phyloP scores from a whole-genome alignment of 1,140 invertebrate genomes.

The Copidosoma floridanum region DNA sequence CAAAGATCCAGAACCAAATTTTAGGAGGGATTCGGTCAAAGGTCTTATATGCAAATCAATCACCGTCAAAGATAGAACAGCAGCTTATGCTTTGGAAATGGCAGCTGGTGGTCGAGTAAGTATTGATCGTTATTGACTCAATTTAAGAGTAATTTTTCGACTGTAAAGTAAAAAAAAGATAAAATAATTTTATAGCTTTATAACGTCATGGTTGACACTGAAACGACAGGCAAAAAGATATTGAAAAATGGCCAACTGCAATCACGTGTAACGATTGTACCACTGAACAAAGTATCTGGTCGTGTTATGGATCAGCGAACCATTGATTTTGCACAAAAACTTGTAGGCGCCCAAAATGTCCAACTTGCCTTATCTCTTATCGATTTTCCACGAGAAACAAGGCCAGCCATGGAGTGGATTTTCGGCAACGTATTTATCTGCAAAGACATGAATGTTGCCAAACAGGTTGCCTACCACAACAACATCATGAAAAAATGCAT shows the following conservation, averaged over 20 bases:
- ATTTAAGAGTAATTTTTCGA: not conserved
- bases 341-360: slow-evolving; percentile 81
- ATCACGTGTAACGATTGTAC: slow-evolving; percentile 80
- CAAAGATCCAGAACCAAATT: slow-evolving; percentile 72
- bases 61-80: slow-evolving; percentile 68
- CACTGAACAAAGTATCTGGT: slow-evolving; percentile 86
- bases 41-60: slow-evolving; percentile 80
- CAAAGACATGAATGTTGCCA: slow-evolving; percentile 76
- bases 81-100: slow-evolving; percentile 80
- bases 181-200: slow-evolving; percentile 70
- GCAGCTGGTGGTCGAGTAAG: slow-evolving; percentile 80
- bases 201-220: slow-evolving; percentile 88
- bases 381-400: slow-evolving; percentile 68
- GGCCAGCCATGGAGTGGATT: slow-evolving; percentile 82
- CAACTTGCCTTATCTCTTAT: slow-evolving; percentile 80
- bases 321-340: slow-evolving; percentile 68
- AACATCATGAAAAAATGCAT: slow-evolving; percentile 76
- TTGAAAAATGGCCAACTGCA: slow-evolving; percentile 80
- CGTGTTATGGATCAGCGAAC: slow-evolving; percentile 62
- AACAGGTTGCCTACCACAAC: slow-evolving; percentile 75
- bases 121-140: slow-evolving; percentile 27
- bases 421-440: slow-evolving; percentile 88
- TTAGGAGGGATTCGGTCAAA: slow-evolving; percentile 72
- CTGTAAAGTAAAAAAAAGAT: not conserved
- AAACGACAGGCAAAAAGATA: slow-evolving; percentile 80